phyloP scores from a whole-genome alignment of 2,888 invertebrate genomes.

The Azorinus chamasolen region DNA sequence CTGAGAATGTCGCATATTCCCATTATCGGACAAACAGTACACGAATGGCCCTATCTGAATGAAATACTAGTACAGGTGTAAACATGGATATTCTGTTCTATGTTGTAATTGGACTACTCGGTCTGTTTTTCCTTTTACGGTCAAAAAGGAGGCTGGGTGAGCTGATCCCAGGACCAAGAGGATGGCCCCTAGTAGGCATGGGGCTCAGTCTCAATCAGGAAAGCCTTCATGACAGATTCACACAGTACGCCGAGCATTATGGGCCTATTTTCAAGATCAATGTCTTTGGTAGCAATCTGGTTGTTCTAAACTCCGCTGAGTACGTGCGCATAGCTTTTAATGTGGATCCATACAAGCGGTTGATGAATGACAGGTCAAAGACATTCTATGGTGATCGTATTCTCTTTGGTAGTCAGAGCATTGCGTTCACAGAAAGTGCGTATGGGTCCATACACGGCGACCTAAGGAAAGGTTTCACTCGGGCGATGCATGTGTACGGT shows the following conservation, averaged over 20 bases:
- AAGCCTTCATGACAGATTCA: constrained; percentile 8
- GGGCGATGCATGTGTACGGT: constrained; percentile 22
- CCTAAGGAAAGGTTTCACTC: constrained; percentile 10
- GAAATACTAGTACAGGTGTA: too few species aligned
- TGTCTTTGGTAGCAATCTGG: constrained; percentile 11
- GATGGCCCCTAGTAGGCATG: constrained; percentile 30
- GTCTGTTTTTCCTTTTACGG: background rate
- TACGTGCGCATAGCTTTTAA: constrained; percentile 23
- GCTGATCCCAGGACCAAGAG: constrained; percentile 30
- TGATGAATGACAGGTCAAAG: constrained; percentile 27
- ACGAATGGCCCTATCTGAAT: too few species aligned
- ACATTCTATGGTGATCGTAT: constrained; percentile 35
- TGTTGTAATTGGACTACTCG: too few species aligned
- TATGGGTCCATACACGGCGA: constrained; percentile 15
- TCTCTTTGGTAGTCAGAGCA: constrained; percentile 7
- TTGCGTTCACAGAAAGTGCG: constrained; percentile 15
- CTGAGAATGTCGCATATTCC: too few species aligned
- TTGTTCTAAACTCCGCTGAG: constrained; percentile 24
- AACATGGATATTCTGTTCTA: too few species aligned
- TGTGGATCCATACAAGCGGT: constrained; percentile 21
- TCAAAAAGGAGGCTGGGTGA: constrained; percentile 6
- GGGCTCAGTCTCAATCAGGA: constrained; percentile 14
- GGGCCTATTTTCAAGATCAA: constrained; percentile 33
- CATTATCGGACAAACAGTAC: too few species aligned
- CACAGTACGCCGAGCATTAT: constrained; percentile 14